Conservation (phyloP, 2,113 vertebrate species). For the Embiotoca jacksoni region DNA sequence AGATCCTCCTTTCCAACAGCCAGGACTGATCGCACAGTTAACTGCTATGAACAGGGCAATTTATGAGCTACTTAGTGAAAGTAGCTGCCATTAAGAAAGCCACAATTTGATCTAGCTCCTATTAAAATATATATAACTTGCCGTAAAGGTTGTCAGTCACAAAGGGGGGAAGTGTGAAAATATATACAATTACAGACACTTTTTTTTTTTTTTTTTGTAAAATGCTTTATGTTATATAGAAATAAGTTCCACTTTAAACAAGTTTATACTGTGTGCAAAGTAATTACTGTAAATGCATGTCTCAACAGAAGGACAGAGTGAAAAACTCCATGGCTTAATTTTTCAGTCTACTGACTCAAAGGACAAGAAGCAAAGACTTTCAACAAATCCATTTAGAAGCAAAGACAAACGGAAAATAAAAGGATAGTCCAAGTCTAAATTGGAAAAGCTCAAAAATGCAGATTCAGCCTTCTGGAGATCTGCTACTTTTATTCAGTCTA, state of each 20-base stretch:
- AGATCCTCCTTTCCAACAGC: neutral
- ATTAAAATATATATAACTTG: no score
- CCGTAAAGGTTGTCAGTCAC: no score
- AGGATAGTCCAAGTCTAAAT: constrained; percentile 46
- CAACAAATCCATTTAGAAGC: constrained; percentile 32
- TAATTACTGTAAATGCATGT: constrained; percentile 31
- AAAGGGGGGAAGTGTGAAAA: no score
- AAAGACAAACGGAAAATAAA: constrained; percentile 36
- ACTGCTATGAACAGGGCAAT: neutral
- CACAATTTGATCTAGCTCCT: neutral
- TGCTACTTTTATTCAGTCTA: constrained; percentile 40
- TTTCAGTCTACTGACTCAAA: neutral
- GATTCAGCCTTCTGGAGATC: constrained; percentile 48
- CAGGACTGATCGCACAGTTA: neutral
- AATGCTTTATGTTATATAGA: neutral
- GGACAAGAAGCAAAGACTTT: constrained; percentile 38
- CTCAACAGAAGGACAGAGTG: constrained; percentile 5
- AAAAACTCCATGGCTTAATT: constrained; percentile 27
- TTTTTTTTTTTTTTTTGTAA: no score
- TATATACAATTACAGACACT: neutral
- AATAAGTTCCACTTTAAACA: neutral
- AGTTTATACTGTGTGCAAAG: constrained; percentile 5
- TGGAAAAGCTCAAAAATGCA: constrained; percentile 55
- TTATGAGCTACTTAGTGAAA: neutral
- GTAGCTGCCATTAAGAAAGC: neutral